A percentile compares a stretch with the other conserved stretches of the same genome.
Evolutionary conservation across 1,140 invertebrate genomes (phyloP).

Genomic region (Dryas iulia): DNA sequence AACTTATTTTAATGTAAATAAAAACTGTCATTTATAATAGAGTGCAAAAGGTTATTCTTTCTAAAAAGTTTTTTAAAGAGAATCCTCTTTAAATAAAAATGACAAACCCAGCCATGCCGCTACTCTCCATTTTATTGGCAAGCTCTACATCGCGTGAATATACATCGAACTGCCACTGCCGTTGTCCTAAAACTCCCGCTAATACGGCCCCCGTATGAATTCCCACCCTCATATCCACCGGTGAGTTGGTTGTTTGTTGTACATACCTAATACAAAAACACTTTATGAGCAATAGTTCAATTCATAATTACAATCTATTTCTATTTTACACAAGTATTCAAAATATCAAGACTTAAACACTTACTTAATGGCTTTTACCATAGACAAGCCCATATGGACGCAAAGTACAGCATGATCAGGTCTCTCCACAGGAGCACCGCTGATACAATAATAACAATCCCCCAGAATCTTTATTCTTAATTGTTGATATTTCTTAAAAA

Average conservation of each 20-base stretch:
- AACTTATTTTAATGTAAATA: too few species aligned
- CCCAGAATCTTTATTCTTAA: constrained; percentile 96
- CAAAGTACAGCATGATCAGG: constrained; percentile 96
- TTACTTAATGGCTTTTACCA: constrained; percentile 98
- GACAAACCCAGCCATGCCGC: constrained; percentile 95
- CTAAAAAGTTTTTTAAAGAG: too few species aligned
- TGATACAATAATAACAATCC: constrained; percentile 98
- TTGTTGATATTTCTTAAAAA: constrained; percentile 94
- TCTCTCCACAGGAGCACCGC: constrained; percentile 92
- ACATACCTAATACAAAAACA: constrained; percentile 86
- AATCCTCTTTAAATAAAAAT: background rate
- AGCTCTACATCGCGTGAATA: constrained; percentile 98
- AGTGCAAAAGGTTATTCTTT: too few species aligned
- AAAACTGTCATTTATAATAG: too few species aligned
- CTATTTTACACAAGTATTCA: background rate
- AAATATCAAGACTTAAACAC: constrained; percentile 50
- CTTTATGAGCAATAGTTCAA: background rate
- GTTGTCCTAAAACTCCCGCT: constrained; percentile 96
- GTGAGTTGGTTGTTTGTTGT: constrained; percentile 96
- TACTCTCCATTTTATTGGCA: constrained; percentile 99
- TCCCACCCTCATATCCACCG: constrained; percentile 98
- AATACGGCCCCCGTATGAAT: constrained; percentile 98
- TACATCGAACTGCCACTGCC: constrained; percentile 99
- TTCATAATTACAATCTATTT: background rate
- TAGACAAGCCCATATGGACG: constrained; percentile 96